A percentile compares a stretch with the other conserved stretches of the same genome.
Conservation (phyloP, 2,797 vertebrate species). For the Glossophaga mutica region DNA sequence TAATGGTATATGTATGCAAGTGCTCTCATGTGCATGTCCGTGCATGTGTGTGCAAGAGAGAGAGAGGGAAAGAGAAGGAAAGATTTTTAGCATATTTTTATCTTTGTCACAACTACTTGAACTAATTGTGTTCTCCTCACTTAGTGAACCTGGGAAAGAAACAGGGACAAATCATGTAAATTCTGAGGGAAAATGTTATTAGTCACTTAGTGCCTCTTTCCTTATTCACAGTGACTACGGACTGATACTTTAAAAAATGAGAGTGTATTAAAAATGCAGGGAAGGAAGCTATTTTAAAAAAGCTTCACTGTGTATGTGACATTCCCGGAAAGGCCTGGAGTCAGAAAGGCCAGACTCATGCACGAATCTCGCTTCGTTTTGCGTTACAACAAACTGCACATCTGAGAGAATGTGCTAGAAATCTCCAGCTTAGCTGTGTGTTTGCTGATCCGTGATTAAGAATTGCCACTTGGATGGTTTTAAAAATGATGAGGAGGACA, state of each 20-base stretch:
- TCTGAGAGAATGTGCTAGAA: neutral
- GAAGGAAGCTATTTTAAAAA: slow-evolving; percentile 1
- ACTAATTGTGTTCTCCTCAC: neutral
- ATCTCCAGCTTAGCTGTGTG: neutral
- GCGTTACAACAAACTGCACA: neutral
- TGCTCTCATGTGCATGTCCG: neutral
- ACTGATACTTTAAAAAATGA: neutral
- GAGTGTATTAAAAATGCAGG: neutral
- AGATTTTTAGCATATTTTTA: neutral
- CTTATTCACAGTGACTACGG: neutral
- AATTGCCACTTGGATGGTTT: neutral
- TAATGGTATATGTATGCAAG: neutral
- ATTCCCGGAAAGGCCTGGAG: neutral
- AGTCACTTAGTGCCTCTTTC: neutral
- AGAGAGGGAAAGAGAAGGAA: neutral
- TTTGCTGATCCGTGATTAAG: slow-evolving; percentile 10
- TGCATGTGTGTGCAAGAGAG: neutral
- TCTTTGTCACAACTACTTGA: neutral
- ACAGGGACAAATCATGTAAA: neutral
- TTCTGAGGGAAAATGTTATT: neutral
- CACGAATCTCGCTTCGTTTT: neutral
- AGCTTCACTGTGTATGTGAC: neutral
- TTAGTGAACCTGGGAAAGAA: neutral
- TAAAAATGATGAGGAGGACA: neutral
- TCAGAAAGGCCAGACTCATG: neutral